Conservation (phyloP, 2,797 vertebrate species). For the Sebastes miniatus region DNA sequence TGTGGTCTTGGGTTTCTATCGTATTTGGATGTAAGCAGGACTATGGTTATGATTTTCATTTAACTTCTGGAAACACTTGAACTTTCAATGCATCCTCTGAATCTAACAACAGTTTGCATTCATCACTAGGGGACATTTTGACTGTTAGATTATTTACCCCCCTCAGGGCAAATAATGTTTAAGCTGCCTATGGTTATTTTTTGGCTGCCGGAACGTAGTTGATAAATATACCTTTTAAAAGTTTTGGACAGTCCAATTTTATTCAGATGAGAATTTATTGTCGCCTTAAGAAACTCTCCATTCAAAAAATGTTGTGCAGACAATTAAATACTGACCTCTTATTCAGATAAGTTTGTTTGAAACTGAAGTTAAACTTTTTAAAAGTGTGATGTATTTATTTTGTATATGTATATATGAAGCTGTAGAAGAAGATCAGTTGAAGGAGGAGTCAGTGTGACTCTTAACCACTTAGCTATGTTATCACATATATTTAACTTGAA, state of each 20-base stretch:
- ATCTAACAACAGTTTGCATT: background rate
- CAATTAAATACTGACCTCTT: background rate
- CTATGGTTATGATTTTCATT: background rate
- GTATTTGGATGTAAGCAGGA: conserved; percentile 88
- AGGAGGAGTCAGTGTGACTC: background rate
- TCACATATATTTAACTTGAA: background rate
- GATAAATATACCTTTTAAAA: background rate
- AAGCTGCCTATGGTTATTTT: background rate
- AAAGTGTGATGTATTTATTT: conserved; percentile 2
- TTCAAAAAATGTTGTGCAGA: background rate
- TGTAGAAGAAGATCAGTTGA: background rate
- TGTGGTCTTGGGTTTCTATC: conserved; percentile 94
- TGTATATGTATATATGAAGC: background rate
- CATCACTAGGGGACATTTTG: accelerated
- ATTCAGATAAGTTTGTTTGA: background rate
- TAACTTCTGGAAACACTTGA: background rate
- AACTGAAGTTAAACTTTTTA: background rate
- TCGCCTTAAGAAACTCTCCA: background rate
- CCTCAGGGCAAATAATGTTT: background rate
- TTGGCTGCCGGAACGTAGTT: background rate
- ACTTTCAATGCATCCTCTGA: background rate
- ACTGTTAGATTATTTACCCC: background rate
- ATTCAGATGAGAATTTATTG: background rate
- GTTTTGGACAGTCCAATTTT: background rate
- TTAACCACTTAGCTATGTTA: background rate